A percentile compares a stretch with the other conserved stretches of the same genome.
These are phyloP conservation scores for Chloropsis cyanopogon DNA, from an alignment of 2,113 vertebrate genomes.

Conservation along the genomic window DNA sequence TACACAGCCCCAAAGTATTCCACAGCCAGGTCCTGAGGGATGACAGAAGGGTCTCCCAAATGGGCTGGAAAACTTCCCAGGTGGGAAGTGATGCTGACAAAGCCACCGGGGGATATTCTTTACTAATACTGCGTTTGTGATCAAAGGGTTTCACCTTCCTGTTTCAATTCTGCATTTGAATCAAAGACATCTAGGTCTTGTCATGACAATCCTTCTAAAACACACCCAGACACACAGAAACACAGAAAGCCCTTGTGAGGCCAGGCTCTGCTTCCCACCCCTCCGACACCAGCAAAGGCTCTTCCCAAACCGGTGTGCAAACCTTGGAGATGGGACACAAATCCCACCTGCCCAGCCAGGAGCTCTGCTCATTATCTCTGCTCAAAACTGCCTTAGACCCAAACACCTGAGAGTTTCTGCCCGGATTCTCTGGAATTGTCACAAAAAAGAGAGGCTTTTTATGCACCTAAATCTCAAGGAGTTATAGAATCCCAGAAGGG, in stretches of 20 bases:
- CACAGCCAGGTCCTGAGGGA: not conserved
- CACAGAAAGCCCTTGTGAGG: rapidly evolving
- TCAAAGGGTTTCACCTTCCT: not conserved
- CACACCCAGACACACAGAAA: not conserved
- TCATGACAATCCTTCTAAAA: not conserved
- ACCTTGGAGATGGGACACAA: not conserved
- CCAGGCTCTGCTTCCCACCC: not conserved
- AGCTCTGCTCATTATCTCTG: not conserved
- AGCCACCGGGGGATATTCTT: not conserved
- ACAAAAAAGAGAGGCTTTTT: not conserved
- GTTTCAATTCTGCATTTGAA: not conserved
- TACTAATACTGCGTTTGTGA: not conserved
- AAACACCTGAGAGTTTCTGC: not conserved
- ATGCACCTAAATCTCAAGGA: not conserved
- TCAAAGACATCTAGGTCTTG: not conserved
- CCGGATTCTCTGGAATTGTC: not conserved
- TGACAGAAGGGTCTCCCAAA: not conserved
- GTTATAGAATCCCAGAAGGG: not conserved
- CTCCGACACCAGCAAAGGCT: not conserved
- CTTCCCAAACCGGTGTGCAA: not conserved
- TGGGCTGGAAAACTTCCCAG: not conserved
- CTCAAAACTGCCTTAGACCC: not conserved
- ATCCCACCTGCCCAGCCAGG: not conserved
- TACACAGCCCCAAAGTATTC: not conserved
- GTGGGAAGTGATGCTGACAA: not conserved